These are phyloP conservation scores for Erebia epiphron DNA, from an alignment of 2,888 invertebrate species.

Conservation along the genomic window DNA sequence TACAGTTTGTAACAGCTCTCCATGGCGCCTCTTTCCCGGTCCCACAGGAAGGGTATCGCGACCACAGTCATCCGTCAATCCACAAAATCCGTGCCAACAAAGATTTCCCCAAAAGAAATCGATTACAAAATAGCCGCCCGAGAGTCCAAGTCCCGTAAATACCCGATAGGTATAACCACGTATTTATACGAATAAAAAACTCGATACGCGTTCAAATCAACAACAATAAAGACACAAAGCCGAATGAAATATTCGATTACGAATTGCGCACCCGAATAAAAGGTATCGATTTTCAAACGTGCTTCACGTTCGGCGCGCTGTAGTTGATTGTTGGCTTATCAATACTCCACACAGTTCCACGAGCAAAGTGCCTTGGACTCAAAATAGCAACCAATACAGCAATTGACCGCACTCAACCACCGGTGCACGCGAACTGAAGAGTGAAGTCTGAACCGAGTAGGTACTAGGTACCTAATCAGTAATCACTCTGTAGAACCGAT, in stretches of 20 bases:
- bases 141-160: not conserved
- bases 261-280: slow-evolving; percentile 27
- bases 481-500: slow-evolving; percentile 33
- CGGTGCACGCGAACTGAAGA: slow-evolving; percentile 74
- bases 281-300: slow-evolving; percentile 44
- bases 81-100: slow-evolving; percentile 38
- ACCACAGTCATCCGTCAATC: slow-evolving; percentile 76
- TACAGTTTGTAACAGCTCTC: slow-evolving; percentile 75
- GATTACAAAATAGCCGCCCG: not conserved
- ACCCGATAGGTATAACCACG: not conserved
- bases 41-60: slow-evolving; percentile 69
- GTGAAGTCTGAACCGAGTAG: slow-evolving; percentile 47
- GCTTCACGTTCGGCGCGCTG: slow-evolving; percentile 50
- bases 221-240: slow-evolving; percentile 5
- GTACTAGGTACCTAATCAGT: slow-evolving; percentile 1
- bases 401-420: slow-evolving; percentile 64
- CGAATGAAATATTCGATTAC: slow-evolving; percentile 19
- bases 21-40: slow-evolving; percentile 68
- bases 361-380: slow-evolving; percentile 53
- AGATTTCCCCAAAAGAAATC: slow-evolving; percentile 1
- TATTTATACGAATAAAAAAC: slow-evolving; percentile 8
- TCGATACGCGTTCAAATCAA: slow-evolving; percentile 38
- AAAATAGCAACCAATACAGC: slow-evolving; percentile 58
- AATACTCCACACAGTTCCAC: slow-evolving; percentile 25
- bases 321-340: slow-evolving; percentile 58